Conservation (phyloP, 2,797 vertebrate species). For the Cryptoblepharus egeriae region DNA sequence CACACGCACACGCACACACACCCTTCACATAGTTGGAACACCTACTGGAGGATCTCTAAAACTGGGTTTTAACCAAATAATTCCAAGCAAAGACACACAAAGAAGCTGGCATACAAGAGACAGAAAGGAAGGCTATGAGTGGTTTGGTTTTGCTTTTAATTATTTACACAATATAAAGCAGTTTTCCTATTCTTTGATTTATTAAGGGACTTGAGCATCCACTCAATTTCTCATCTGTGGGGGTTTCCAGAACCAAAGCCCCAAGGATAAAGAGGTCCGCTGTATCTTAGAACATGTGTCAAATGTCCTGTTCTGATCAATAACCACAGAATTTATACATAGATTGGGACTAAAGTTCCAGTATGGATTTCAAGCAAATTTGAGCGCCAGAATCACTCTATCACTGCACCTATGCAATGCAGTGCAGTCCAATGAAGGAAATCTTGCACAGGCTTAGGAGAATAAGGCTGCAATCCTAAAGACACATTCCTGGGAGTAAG, state of each 20-base stretch:
- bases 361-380: not conserved
- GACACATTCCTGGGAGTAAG: too few relatives aligned
- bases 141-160: not conserved
- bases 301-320: not conserved
- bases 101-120: not conserved
- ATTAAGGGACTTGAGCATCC: too few relatives aligned
- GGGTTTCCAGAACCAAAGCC: too few relatives aligned
- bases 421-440: not conserved
- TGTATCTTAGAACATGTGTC: not conserved
- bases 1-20: not conserved
- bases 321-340: not conserved
- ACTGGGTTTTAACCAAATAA: not conserved
- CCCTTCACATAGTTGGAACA: not conserved
- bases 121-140: too few relatives aligned
- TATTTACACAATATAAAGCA: not conserved
- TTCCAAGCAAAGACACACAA: not conserved
- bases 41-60: not conserved
- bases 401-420: not conserved
- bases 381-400: not conserved
- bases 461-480: too few relatives aligned
- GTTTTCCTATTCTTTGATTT: not conserved
- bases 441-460: not conserved
- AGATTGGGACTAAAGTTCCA: not conserved
- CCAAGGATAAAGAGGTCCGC: too few relatives aligned
- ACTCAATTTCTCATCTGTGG: too few relatives aligned